These are phyloP conservation scores for Astatoreochromis straeleni DNA, from an alignment of 2,113 vertebrate genomes.

Conservation along the genomic window DNA sequence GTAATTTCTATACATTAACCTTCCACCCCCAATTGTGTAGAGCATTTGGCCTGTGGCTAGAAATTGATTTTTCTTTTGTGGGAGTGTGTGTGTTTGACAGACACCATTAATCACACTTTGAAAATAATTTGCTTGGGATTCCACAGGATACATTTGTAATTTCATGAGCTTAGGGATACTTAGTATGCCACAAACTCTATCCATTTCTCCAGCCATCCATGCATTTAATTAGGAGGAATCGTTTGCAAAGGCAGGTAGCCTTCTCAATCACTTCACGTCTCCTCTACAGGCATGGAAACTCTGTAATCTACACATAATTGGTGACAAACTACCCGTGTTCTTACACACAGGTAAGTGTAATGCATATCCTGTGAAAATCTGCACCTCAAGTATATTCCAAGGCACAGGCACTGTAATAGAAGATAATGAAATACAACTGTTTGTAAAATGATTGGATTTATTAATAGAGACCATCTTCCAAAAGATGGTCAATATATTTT, in stretches of 20 bases:
- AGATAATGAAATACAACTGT: neutral
- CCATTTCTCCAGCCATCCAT: conserved; percentile 47
- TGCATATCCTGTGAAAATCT: neutral
- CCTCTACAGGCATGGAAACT: conserved; percentile 5
- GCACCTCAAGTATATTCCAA: neutral
- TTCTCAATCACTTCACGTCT: conserved; percentile 13
- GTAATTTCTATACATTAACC: conserved; percentile 18
- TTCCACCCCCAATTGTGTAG: neutral
- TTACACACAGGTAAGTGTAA: neutral
- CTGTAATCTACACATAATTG: conserved; percentile 28
- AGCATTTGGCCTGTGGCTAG: conserved; percentile 30
- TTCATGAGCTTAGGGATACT: conserved; percentile 48
- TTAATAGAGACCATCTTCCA: neutral
- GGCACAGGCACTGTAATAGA: neutral
- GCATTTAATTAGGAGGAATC: conserved; percentile 53
- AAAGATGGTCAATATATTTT: neutral
- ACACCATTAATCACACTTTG: conserved; percentile 64
- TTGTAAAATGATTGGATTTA: neutral
- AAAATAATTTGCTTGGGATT: conserved; percentile 65
- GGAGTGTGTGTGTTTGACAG: conserved; percentile 27
- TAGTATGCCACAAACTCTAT: conserved; percentile 35
- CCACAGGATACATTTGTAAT: conserved; percentile 51
- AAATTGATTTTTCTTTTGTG: conserved; percentile 34
- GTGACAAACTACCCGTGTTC: neutral
- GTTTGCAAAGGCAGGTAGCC: conserved; percentile 34